Base-by-base conservation (phyloP, 2,113 vertebrate species). In the Phrynosoma blainvillii region DNA sequence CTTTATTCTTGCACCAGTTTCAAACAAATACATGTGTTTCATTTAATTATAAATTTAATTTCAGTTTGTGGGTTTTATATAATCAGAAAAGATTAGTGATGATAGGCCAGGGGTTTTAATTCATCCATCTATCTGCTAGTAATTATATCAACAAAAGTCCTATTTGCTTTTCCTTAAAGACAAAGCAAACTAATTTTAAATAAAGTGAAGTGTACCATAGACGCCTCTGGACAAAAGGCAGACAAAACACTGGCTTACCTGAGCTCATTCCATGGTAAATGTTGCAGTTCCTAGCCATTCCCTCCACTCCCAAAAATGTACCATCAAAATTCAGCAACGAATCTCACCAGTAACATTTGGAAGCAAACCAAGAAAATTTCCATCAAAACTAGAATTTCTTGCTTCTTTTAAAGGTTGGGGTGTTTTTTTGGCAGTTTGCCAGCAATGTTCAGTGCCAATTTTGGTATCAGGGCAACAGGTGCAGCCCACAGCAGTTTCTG, bases 11-110 rank as follows among this genome's bases (percentile, higher is more conserved):
- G 79, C n/a, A 25, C 14, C n/a, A 32, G 30, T 0, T 75, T 0
- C 0, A 47, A 42, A 36, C 21, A 25, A 0, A 20, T 25, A 5
- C 0, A 66, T 9, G 21, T 16, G 27, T 25, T 65, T 16, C 36
- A 21, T 10, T 32, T n/a, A 47, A 70, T 84, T 84, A 54, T 73
- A 13, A 10, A 20, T 14, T 54, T 21, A 54, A 18, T 20, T 14
- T 2, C 9, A 52, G 27, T 32, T 52, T 7, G 11, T 54, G 66
- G 27, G 40, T 70, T 71, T 20, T 27, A 54, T 21, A 5, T 40
- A 71, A 52, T 10, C 32, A 47, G 36, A 1, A 68, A 68, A 27
- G 36, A 5, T 66, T 13, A 62, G 54, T 65, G 42, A 54, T 78
- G 18, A 5, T 7, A 36, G 47, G 21, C 12, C 14, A 23, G 21